A percentile compares a stretch with the other conserved stretches of the same genome.
Evolutionary conservation across 1,140 invertebrate species (phyloP).

Genomic region (Telenomus remus): DNA sequence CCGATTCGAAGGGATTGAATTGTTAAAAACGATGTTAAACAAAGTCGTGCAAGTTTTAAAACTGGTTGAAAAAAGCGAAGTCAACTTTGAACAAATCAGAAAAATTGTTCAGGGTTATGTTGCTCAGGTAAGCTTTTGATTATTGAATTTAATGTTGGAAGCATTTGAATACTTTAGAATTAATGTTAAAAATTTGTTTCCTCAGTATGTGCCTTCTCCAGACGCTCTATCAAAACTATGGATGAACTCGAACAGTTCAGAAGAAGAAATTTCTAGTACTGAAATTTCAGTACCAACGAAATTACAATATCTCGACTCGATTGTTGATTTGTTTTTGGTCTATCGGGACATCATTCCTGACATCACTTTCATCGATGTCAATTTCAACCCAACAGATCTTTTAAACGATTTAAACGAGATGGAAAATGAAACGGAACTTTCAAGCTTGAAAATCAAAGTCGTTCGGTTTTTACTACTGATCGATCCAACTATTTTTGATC

Average conservation of each 20-base stretch:
- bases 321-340: conserved; percentile 77
- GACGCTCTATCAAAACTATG: conserved; percentile 74
- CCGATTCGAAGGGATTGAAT: conserved; percentile 62
- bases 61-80: conserved; percentile 29
- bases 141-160: not conserved
- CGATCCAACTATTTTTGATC: conserved; percentile 77
- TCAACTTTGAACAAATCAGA: conserved; percentile 45
- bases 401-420: conserved; percentile 49
- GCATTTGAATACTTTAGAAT: not conserved
- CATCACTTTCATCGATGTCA: conserved; percentile 60
- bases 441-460: conserved; percentile 79
- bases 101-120: conserved; percentile 58
- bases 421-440: conserved; percentile 60
- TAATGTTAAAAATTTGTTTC: conserved; percentile 62
- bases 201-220: conserved; percentile 76
- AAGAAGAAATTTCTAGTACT: conserved; percentile 11
- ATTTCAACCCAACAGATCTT: conserved; percentile 64
- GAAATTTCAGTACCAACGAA: conserved; percentile 39
- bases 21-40: conserved; percentile 62
- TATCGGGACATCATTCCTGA: conserved; percentile 77
- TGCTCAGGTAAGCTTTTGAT: conserved; percentile 55
- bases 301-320: conserved; percentile 57
- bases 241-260: conserved; percentile 63
- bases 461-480: conserved; percentile 79
- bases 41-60: conserved; percentile 58